These are phyloP conservation scores for Drosophila tsacasi DNA, from an alignment of 1,140 invertebrate genomes.

Conservation along the genomic window DNA sequence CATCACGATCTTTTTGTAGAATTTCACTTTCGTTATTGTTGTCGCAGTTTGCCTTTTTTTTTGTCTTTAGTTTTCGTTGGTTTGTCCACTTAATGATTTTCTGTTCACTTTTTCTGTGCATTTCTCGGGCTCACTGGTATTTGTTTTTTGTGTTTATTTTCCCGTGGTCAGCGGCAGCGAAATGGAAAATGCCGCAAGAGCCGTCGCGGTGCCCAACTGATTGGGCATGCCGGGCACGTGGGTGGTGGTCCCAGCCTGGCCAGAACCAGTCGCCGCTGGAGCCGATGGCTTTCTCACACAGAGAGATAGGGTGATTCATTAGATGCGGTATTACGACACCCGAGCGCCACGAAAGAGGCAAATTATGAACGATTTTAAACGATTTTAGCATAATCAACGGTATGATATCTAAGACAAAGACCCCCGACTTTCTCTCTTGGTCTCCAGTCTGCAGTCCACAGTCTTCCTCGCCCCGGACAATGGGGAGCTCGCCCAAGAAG, in stretches of 20 bases:
- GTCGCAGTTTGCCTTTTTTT: constrained; percentile 46
- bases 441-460: constrained; percentile 6
- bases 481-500: constrained; percentile 55
- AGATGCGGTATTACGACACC: constrained; percentile 63
- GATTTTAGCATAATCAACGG: constrained; percentile 72
- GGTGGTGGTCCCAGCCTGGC: constrained; percentile 33
- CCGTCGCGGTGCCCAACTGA: constrained; percentile 18
- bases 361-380: constrained; percentile 73
- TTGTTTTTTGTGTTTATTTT: constrained; percentile 48
- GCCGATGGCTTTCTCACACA: constrained; percentile 36
- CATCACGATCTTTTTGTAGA: constrained; percentile 75
- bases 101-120: constrained; percentile 66
- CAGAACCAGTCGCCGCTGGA: constrained; percentile 51
- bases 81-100: constrained; percentile 50
- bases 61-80: constrained; percentile 35
- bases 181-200: constrained; percentile 69
- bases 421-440: constrained; percentile 60
- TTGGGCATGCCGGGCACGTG: constrained; percentile 67
- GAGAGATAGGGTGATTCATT: constrained; percentile 43
- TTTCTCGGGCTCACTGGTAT: constrained; percentile 27
- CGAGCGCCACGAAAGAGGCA: constrained; percentile 15
- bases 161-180: constrained; percentile 62
- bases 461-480: constrained; percentile 30
- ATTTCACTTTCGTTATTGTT: constrained; percentile 81
- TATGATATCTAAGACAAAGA: constrained; percentile 55